Percentiles rank a stretch among this genome's conserved stretches.
phyloP scores from a whole-genome alignment of 2,797 vertebrate species.

The Delichon dasypus region DNA sequence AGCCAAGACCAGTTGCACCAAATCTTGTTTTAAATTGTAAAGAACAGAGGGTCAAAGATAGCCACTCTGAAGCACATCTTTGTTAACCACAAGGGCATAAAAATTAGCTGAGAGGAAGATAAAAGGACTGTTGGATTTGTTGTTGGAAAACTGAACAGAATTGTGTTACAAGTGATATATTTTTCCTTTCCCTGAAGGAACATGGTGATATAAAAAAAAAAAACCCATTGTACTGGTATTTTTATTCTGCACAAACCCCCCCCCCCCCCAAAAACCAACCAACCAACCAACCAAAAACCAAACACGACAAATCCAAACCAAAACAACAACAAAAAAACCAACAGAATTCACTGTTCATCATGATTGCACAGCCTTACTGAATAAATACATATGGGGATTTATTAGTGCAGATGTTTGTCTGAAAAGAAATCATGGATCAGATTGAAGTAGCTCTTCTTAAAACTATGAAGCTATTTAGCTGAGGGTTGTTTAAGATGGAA shows the following conservation, averaged over 20 bases:
- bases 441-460: background rate
- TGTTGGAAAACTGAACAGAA: background rate
- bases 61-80: background rate
- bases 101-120: background rate
- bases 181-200: background rate
- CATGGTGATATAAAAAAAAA: background rate
- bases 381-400: background rate
- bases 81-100: background rate
- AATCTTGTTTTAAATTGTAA: background rate
- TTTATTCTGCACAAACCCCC: background rate
- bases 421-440: background rate
- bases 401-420: background rate
- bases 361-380: background rate
- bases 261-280: too few species aligned
- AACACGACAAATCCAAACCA: too few species aligned
- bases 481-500: background rate
- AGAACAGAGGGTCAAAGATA: background rate
- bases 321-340: background rate
- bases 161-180: background rate
- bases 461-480: background rate
- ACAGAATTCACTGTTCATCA: background rate
- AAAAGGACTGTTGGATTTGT: background rate
- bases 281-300: too few species aligned
- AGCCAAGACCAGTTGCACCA: background rate
- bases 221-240: background rate